Conservation (phyloP, 1,140 invertebrate species). For the Drosophila azteca region DNA sequence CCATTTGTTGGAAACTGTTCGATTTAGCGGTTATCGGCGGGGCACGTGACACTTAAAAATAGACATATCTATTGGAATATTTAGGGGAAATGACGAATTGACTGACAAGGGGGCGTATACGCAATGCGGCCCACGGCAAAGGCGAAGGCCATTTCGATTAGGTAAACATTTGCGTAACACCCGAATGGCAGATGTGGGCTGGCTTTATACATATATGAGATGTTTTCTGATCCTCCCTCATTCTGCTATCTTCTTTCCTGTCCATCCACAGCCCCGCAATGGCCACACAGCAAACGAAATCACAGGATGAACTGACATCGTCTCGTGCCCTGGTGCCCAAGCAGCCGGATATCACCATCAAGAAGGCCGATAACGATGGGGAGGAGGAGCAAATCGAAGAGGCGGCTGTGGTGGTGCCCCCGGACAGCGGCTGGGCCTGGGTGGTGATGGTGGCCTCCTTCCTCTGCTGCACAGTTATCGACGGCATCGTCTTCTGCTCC, state of each 20-base stretch:
- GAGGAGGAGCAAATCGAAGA: conserved; percentile 56
- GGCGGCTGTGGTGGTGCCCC: conserved; percentile 84
- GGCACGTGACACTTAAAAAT: conserved; percentile 72
- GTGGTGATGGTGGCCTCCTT: conserved; percentile 93
- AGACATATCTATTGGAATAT: conserved; percentile 50
- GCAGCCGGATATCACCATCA: conserved; percentile 49
- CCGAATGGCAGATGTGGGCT: conserved; percentile 1
- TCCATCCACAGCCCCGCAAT: conserved; percentile 38
- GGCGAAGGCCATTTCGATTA: conserved; percentile 37
- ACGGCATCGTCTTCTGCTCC: conserved; percentile 98
- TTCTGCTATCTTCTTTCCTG: background rate
- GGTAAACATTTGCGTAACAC: conserved; percentile 33
- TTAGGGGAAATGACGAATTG: conserved; percentile 6
- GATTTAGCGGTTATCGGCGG: conserved; percentile 15
- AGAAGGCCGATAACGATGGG: conserved; percentile 29
- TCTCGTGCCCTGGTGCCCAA: conserved; percentile 53
- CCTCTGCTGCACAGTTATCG: conserved; percentile 96
- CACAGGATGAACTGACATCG: conserved; percentile 52
- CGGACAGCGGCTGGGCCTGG: conserved; percentile 87
- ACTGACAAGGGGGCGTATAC: conserved; percentile 31
- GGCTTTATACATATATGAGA: too few relatives aligned
- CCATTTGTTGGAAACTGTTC: conserved; percentile 4
- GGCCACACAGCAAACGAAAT: conserved; percentile 62
- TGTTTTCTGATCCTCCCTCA: conserved; percentile 1
- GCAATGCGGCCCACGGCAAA: conserved; percentile 35